Base-by-base conservation (phyloP, 2,888 invertebrate species). In the Lasioglossum oenotherae region DNA sequence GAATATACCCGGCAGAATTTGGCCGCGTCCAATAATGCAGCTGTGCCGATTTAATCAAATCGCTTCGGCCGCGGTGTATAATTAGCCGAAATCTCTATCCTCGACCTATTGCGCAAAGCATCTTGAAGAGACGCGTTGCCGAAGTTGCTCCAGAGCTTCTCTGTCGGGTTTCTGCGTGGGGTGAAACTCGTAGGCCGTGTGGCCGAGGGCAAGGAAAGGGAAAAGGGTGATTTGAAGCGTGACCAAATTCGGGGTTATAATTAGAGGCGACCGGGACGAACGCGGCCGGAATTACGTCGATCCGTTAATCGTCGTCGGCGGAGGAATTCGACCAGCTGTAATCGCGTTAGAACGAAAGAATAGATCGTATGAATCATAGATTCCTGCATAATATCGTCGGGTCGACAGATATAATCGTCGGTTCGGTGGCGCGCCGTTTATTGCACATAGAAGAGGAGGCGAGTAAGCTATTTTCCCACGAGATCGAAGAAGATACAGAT, bases 1-100 rank as follows among this genome's bases (percentile, higher is more conserved):
- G 72, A 72, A 31, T 31, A 4, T n/a, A 35, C 41, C 74, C 19
- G 44, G 41, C 71, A 31, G 60, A 79, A 75, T 46, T 84, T 74
- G 78, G 71, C 74, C 41, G 73, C 27, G 78, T 35, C 27, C 77
- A 73, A 86, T 84, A 84, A 82, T 78, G 86, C 80, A 88, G 81
- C 71, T 80, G 71, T 74, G 79, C 80, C 83, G 82, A 84, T 82
- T 89, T 87, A 86, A 88, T 88, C 74, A 82, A 87, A 89, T 84
- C 78, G 87, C 69, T 80, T 82, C 71, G 76, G 53, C 31, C 75
- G 60, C 49, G 64, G 41, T 84, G 23, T 53, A 89, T 82, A 89
- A 86, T 88, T 88, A 89, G 83, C 81, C 80, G 74, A 81, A 67
- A 85, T 81, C 53, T 80, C 74, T 76, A 69, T 84, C 81, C 80